Conservation (phyloP, 2,797 vertebrate species). For the Cuniculus paca region DNA sequence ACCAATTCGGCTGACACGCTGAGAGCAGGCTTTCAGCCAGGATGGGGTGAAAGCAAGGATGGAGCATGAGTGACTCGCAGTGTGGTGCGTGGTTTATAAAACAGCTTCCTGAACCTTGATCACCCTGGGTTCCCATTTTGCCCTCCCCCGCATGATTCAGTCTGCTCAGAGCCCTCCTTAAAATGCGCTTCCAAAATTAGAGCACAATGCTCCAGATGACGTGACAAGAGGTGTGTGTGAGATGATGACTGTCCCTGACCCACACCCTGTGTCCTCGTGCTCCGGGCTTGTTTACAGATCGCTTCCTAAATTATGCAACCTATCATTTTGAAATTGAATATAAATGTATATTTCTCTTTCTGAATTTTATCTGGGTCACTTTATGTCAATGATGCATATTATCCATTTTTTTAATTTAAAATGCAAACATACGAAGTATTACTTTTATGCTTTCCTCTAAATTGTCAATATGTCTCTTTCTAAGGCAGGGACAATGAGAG, state of each 20-base stretch:
- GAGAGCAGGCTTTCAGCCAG: neutral
- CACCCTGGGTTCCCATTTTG: constrained; percentile 29
- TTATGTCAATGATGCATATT: neutral
- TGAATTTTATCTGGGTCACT: neutral
- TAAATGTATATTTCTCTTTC: constrained; percentile 1
- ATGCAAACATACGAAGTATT: neutral
- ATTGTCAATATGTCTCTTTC: neutral
- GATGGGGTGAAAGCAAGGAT: neutral
- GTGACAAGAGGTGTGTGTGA: neutral
- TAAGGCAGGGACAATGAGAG: neutral
- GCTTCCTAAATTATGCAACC: neutral
- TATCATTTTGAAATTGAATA: constrained; percentile 35
- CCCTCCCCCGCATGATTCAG: neutral
- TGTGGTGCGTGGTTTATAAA: constrained; percentile 29
- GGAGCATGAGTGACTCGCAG: neutral
- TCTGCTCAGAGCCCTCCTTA: neutral
- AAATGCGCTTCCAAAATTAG: constrained; percentile 61
- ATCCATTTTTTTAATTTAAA: constrained; percentile 21
- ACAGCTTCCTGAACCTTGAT: constrained; percentile 35
- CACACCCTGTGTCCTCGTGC: neutral
- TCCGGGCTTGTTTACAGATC: neutral
- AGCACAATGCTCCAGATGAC: constrained; percentile 42
- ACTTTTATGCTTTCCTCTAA: neutral
- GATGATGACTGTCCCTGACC: neutral
- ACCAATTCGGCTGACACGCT: neutral